Evolutionary conservation across 2,888 invertebrate species (phyloP).

Genomic region (Sarcophaga subvicina): DNA sequence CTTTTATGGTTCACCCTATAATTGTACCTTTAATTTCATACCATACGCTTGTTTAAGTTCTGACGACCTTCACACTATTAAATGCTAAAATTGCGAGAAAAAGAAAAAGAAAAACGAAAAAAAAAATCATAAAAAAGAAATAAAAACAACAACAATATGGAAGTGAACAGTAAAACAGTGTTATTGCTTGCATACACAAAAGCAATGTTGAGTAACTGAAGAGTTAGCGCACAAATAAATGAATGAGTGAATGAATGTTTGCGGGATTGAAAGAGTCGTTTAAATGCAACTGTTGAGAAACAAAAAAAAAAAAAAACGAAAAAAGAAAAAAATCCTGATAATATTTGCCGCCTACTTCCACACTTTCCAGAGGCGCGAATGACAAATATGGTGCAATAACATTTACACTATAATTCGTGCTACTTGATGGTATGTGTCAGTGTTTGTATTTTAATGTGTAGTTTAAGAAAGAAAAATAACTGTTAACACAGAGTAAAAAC

Average conservation of each 20-base stretch:
- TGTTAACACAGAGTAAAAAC: constrained; percentile 8
- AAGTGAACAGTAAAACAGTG: no score
- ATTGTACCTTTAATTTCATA: constrained; percentile 37
- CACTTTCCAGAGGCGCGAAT: neutral
- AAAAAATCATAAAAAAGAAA: no score
- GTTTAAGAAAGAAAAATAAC: constrained; percentile 21
- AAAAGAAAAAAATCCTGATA: neutral
- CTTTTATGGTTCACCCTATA: constrained; percentile 1
- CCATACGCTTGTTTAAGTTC: constrained; percentile 32
- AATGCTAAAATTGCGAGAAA: constrained; percentile 14
- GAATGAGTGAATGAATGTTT: constrained; percentile 31
- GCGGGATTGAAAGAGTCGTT: constrained; percentile 45
- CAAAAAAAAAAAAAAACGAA: no score
- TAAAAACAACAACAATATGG: no score
- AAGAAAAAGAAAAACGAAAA: neutral
- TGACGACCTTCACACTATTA: constrained; percentile 48
- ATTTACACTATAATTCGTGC: constrained; percentile 1
- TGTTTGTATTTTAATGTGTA: constrained; percentile 21
- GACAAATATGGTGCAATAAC: constrained; percentile 24
- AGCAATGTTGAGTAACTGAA: constrained; percentile 31
- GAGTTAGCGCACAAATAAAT: neutral
- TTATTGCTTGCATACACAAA: neutral
- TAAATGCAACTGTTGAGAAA: constrained; percentile 25
- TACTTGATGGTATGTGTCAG: neutral
- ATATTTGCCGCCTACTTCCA: no score